Evolutionary conservation across 2,113 vertebrate genomes (phyloP), one percentile per base, ranked within the genome.

Genomic region (Notarius quadriscutis): DNA sequence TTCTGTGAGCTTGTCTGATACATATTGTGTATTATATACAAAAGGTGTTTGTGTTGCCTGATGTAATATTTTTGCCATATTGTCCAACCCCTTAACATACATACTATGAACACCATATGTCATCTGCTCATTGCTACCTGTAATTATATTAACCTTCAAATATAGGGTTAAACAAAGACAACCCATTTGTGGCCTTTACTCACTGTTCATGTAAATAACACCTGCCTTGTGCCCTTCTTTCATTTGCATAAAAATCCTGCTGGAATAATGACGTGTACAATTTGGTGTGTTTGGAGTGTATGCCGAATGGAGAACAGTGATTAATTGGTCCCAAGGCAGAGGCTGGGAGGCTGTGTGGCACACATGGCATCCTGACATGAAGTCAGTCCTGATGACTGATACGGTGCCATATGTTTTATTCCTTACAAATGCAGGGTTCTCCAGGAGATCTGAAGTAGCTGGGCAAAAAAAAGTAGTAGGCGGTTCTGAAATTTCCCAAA

Each of bases 281-380:
- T 4, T 22, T 27, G 18, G 30, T 51, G 67, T 77, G 27, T 60
- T 75, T 15, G 22, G 51, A 20, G 25, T 34, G 75, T 62, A 11
- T 15, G 80, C 41, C 2, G 8, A 83, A 34, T 65, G 62, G 87
- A 78, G 85, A 84, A 55, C 74, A 67, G 84, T 86, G 90, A 89
- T 85, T 93, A 91, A 93, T 93, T 87, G 90, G 89, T 86, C 93
- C 90, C 85, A 27, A 74, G 48, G 1, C 79, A 1, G 41, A 41
- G 41, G 41, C 57, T 72, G 51, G 63, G 87, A 84, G 62, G 87
- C 63, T 85, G 83, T 79, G 79, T 90, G 78, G 58, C 55, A 89
- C 87, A 86, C 82, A 89, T 53, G 86, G 72, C 27, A 58, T 48
- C 62, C 20, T 84, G 72, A 69, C 72, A 58, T 20, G 14, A 58